phyloP scores from a whole-genome alignment of 2,797 vertebrate genomes.

The Myotis findleyi region DNA sequence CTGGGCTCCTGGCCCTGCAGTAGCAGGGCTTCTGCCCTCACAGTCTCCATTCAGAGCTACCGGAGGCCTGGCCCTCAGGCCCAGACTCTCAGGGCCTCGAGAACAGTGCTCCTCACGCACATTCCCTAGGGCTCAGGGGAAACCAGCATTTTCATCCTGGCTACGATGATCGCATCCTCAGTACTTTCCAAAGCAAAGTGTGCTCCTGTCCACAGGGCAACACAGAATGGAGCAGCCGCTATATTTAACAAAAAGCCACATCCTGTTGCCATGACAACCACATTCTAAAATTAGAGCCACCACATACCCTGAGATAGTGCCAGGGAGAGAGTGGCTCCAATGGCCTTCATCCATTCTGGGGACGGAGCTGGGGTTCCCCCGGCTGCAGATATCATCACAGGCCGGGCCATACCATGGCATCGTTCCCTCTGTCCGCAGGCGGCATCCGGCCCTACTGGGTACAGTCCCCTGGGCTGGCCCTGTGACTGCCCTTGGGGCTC shows the following conservation, averaged over 20 bases:
- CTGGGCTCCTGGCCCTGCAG: neutral
- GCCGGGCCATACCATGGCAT: neutral
- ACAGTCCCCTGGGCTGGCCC: neutral
- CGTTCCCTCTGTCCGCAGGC: neutral
- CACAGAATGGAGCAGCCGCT: slow-evolving; percentile 80
- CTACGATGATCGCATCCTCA: slow-evolving; percentile 32
- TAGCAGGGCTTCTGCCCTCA: neutral
- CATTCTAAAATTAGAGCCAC: slow-evolving; percentile 84
- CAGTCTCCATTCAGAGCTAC: rapidly evolving
- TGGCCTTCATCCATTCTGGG: neutral
- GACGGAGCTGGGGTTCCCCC: neutral
- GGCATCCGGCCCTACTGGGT: neutral
- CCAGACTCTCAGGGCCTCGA: rapidly evolving
- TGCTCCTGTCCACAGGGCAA: slow-evolving; percentile 78
- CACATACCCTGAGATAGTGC: slow-evolving; percentile 56
- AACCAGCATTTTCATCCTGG: neutral
- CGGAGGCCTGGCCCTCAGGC: rapidly evolving
- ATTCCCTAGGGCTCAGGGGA: rapidly evolving
- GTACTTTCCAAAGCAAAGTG: slow-evolving; percentile 66
- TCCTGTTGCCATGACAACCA: slow-evolving; percentile 82
- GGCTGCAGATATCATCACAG: neutral
- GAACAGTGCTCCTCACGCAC: rapidly evolving
- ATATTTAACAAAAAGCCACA: slow-evolving; percentile 83
- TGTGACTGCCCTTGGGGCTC: neutral
- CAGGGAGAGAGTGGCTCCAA: slow-evolving; percentile 41